Base-by-base conservation (phyloP, 64 coral and sea anemone species). In the Cladopsammia gracilis region DNA sequence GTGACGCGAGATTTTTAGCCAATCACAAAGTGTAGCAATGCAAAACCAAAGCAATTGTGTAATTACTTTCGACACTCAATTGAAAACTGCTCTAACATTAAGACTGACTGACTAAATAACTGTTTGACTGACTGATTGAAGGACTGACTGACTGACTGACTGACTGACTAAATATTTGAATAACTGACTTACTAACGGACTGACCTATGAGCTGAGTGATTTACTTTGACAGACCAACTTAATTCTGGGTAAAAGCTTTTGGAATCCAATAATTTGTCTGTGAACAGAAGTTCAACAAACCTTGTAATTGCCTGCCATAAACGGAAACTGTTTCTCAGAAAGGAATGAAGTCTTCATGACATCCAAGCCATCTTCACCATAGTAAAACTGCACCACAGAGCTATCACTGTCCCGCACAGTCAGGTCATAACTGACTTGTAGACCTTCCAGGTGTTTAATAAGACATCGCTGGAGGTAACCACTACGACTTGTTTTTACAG, bases 401-500 rank as follows among this genome's bases (percentile, higher is more conserved):
- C 97, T 88, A 59, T 98, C 97, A 64, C 97, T 96, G 71, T 98
- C 97, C 72, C 97, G 78, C 4, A 98, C 97, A 16, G 97, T 96
- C 8, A 98, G 71, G 42, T 98, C 97, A 88, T 98, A 98, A 47
- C 57, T 76, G 57, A 98, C 94, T 42, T 94, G 91, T 18, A 98
- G 70, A 7, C 97, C 97, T 24, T 98, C 97, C 19, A 98, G 24
- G 71, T 98, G 97, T 87, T 98, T 98, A 70, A 98, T 94, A 16
- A 98, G 90, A 78, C 97, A 98, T 4, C 97, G 97, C 71, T 98
- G 97, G 10, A 98, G 97, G 52, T 98, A 98, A 11, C 97, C 97
- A 78, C 97, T 98, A 19, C 97, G 94, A 60, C 97, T 98, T 15
- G 97, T 98, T 66, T 98, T 98, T 1, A 98, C 97, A 56, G 97